Base-by-base conservation (phyloP, 2,888 invertebrate genomes). In the Hyposoter dolosus region DNA sequence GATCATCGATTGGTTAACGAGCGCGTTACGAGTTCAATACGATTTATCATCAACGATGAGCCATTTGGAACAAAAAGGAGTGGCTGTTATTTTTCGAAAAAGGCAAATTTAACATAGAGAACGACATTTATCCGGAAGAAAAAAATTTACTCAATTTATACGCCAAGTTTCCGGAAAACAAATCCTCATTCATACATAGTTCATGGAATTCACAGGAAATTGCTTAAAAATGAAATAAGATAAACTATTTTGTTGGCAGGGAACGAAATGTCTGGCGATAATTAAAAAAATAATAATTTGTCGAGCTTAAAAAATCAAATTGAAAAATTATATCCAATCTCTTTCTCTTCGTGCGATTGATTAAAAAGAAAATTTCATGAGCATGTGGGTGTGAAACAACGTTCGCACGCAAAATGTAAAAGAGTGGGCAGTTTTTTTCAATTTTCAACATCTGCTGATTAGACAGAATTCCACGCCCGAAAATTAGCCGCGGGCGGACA, bases 1-100 rank as follows among this genome's bases (percentile, higher is more conserved):
- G 53, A 81, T 81, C 77, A 65, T 35, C 60, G 35, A 81, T 84
- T 65, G 84, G 47, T 72, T 76, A 74, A 76, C 74, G 75, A 75
- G 68, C 68, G 19, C 45, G 43, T 72, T 69, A 28, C 77, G 71
- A 76, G 53, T 7, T 76, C 35, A 60, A 35, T 43, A 35, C 32
- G 72, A 84, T 84, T 84, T 84, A 81, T 76, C 53, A 53, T 50
- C 32, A 23, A 12, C 32, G 71, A 47, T 69, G 69, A 43, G 17
- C 43, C 40, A 45, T 60, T 12, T 23, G 4, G 6, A 74, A 60
- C n/a, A 17, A 60, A 45, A 45, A 12, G 5, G 10, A 32, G 32
- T 0, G 40, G 9, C 40, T 9, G 40, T 40, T 40, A 6, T 56
- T 74, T 12, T 43, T 60, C 23, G 10, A 19, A 3, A 75, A 63